Base-by-base conservation (phyloP, 2,113 vertebrate species). In the Acanthochromis polyacanthus region DNA sequence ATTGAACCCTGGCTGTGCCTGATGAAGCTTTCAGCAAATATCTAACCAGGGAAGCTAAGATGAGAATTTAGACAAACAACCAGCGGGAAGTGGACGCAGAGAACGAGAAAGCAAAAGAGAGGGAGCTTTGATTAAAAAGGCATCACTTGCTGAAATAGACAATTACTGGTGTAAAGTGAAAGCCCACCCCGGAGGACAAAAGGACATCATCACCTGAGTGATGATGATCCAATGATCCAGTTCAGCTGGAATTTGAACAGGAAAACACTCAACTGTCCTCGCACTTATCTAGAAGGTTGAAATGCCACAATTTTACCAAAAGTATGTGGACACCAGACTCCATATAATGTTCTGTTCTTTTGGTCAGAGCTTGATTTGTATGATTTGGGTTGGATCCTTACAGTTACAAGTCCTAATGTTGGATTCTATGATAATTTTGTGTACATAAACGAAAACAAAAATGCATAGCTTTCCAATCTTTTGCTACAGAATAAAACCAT, bases 1-100 rank as follows among this genome's bases (percentile, higher is more conserved):
- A 89, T 87, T 90, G 86, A 90, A 86, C 81, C 51, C 87, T 81
- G 75, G 74, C 82, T 87, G 87, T 89, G 90, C 85, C 76, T 89
- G 82, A 84, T 89, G 87, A 88, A 86, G 90, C 88, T 88, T 86
- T 89, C 40, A 70, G 80, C 71, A 74, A 91, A 91, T 75, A 87
- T 86, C 89, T 75, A 71, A 53, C 59, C 58, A 28, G 68, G 60
- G 68, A 86, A 57, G 78, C 79, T 75, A 71, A 79, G 68, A 88
- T 80, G 69, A 75, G 78, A 86, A 81, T 90, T 86, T 73, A 82
- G 83, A 81, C 75, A 84, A 90, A 88, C 77, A 88, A 88, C 60
- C 67, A 68, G 71, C 30, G 2, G 87, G 80, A 62, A 86, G 50
- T 16, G 15, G 71, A 83, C 8, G 48, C 51, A 57, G 2, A 56